Evolutionary conservation across 2,113 vertebrate genomes (phyloP), one percentile per base, ranked within the genome.

Genomic region (Semnornis frantzii): DNA sequence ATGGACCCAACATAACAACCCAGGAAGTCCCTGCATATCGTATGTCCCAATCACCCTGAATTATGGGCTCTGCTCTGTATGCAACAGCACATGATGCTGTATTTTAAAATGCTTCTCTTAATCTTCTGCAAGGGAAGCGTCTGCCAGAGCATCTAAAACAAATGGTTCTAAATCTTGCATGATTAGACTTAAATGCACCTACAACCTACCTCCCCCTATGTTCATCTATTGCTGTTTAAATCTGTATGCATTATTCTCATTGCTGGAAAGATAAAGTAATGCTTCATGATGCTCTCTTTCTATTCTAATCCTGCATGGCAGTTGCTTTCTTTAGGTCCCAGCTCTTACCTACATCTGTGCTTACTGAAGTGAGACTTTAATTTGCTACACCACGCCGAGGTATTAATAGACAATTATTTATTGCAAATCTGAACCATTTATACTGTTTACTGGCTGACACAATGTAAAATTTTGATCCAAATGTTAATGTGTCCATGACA

Each of bases 371-470:
- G 97, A 97, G 97, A 98, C 98, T 98, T 97, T 98, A 96, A 98
- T 99, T 98, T 98, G 97, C 98, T 97, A 97, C 97, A 97, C 97
- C 97, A 98, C 63, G 98, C 97, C 97, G 97, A 94, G 96, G 97
- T 97, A 98, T 98, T 98, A 98, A 99, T 98, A 98, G 98, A 98
- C 98, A 98, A 98, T 98, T 98, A 98, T 98, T 98, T 98, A 98
- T 98, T 97, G 98, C 97, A 98, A 98, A 98, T 98, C 97, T 96
- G 97, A 97, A 98, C 97, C 97, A 98, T 98, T 98, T 98, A 98
- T 98, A 98, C 97, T 97, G 97, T 98, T 98, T 98, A 98, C 97
- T 96, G 96, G 97, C 95, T 98, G 98, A 98, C 98, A 98, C 97
- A 97, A 98, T 97, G 96, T 98, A 98, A 98, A 98, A 98, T 98